Evolutionary conservation across 1,140 invertebrate genomes (phyloP).

Genomic region (Sminthurides bifidus): DNA sequence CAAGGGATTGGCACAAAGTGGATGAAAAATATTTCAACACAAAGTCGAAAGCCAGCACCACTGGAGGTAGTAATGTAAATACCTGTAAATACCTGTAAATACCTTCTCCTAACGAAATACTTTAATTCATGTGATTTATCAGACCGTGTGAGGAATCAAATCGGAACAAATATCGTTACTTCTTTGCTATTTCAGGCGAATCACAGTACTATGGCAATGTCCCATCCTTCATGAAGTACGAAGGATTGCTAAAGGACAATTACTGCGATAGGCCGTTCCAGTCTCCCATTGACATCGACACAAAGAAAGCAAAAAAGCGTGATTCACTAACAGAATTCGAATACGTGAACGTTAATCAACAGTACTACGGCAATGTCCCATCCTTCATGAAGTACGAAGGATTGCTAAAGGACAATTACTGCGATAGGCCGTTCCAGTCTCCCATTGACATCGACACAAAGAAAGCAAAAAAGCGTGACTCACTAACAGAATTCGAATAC

Average conservation of each 20-base stretch:
- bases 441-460: background rate
- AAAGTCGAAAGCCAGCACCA: background rate
- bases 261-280: background rate
- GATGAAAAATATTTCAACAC: background rate
- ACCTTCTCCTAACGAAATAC: background rate
- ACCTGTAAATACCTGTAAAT: background rate
- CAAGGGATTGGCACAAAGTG: constrained; percentile 3
- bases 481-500: background rate
- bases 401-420: background rate
- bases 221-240: background rate
- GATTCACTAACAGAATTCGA: background rate
- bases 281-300: background rate
- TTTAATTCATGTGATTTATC: too few species aligned
- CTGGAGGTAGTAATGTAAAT: background rate
- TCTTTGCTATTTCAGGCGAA: background rate
- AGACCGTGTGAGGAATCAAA: background rate
- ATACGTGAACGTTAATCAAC: background rate
- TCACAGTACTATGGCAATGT: background rate
- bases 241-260: background rate
- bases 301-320: background rate
- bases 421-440: background rate
- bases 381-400: constrained; percentile 1
- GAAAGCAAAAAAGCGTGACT: background rate
- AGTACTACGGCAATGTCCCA: constrained; percentile 1
- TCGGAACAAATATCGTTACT: background rate